A percentile compares a stretch with the other conserved stretches of the same genome.
Conservation (phyloP, 2,113 vertebrate genomes). For the Leucoraja erinaceus region DNA sequence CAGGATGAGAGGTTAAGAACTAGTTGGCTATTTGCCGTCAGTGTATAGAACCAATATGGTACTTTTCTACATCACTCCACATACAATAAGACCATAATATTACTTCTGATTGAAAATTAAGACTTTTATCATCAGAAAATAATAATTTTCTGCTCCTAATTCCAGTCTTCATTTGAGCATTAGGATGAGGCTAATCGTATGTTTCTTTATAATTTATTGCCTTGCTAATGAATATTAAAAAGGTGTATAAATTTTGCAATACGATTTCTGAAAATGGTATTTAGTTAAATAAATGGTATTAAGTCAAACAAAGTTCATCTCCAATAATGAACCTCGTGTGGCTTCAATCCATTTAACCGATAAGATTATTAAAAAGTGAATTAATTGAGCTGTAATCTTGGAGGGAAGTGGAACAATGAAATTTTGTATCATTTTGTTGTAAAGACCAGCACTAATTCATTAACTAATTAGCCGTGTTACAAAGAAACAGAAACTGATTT, state of each 20-base stretch:
- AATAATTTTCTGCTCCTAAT: neutral
- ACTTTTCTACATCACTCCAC: neutral
- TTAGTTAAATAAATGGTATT: neutral
- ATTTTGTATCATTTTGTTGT: neutral
- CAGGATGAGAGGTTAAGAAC: no score
- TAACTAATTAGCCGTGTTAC: neutral
- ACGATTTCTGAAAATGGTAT: conserved; percentile 1
- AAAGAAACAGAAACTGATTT: neutral
- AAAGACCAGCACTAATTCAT: neutral
- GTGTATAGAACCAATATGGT: neutral
- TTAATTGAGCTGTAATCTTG: neutral
- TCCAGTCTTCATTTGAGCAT: neutral
- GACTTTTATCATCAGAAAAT: neutral
- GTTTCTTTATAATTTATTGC: neutral
- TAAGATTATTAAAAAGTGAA: neutral
- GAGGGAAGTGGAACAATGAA: neutral
- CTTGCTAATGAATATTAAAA: neutral
- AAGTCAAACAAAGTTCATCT: neutral
- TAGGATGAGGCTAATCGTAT: neutral
- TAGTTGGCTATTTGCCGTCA: no score
- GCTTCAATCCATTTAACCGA: neutral
- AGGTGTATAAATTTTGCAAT: neutral
- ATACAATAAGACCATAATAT: neutral
- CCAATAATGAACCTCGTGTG: neutral
- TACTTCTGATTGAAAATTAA: neutral